phyloP scores from a whole-genome alignment of 2,888 invertebrate species.

The Eristalis pertinax region DNA sequence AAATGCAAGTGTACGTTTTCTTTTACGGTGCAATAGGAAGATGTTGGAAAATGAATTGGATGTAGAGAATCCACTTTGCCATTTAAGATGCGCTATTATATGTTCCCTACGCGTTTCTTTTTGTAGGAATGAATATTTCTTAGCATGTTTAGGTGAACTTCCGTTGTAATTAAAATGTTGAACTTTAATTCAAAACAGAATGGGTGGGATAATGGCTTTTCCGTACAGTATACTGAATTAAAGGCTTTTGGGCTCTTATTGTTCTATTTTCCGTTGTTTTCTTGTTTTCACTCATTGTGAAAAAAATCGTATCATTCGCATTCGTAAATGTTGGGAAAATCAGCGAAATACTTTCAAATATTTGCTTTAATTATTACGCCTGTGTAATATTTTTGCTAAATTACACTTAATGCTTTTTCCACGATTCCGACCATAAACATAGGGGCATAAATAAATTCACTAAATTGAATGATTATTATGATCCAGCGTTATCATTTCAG shows the following conservation, averaged over 20 bases:
- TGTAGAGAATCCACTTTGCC: slow-evolving; percentile 1
- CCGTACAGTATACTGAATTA: slow-evolving; percentile 21
- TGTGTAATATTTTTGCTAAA: no score
- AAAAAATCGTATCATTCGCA: neutral
- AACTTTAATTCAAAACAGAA: slow-evolving; percentile 51
- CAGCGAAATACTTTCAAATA: no score
- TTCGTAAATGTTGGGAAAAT: no score
- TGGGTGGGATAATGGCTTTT: slow-evolving; percentile 32
- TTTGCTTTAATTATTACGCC: no score
- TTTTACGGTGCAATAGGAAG: slow-evolving; percentile 33
- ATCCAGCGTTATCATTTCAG: no score
- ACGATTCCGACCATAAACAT: no score
- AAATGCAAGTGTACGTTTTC: slow-evolving; percentile 20
- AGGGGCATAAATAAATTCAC: no score
- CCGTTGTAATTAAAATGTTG: slow-evolving; percentile 67
- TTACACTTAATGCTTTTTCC: no score
- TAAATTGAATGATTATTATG: no score
- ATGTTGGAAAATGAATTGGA: slow-evolving; percentile 28
- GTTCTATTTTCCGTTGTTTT: slow-evolving; percentile 8
- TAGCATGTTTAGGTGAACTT: slow-evolving; percentile 50
- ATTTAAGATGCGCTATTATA: slow-evolving; percentile 40
- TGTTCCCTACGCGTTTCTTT: slow-evolving; percentile 11
- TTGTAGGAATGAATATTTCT: neutral
- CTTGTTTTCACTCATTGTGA: neutral
- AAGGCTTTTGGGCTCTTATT: slow-evolving; percentile 13